These are phyloP conservation scores for Selenia dentaria DNA, from an alignment of 2,888 invertebrate genomes.

Conservation along the genomic window DNA sequence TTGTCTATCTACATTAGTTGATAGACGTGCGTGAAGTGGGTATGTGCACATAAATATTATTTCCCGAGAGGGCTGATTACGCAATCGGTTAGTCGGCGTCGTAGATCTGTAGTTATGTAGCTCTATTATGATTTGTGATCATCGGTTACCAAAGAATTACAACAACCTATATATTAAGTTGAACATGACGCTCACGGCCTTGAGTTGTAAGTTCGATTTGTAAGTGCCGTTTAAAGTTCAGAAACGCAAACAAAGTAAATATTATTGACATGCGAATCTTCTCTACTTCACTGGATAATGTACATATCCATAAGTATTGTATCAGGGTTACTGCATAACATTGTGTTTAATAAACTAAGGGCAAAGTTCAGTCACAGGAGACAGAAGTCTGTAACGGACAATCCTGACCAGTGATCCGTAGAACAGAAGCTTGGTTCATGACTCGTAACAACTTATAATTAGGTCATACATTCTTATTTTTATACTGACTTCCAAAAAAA, in stretches of 20 bases:
- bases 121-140: slow-evolving; percentile 1
- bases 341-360: slow-evolving; percentile 43
- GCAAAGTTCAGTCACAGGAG: slow-evolving; percentile 48
- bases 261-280: slow-evolving; percentile 23
- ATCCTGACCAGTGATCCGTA: slow-evolving; percentile 55
- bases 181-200: slow-evolving; percentile 21
- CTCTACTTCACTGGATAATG: not conserved
- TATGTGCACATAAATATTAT: slow-evolving; percentile 50
- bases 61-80: slow-evolving; percentile 51
- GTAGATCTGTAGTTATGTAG: not conserved
- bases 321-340: slow-evolving; percentile 27
- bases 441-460: no score
- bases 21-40: slow-evolving; percentile 69
- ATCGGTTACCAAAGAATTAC: slow-evolving; percentile 13
- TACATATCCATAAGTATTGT: not conserved
- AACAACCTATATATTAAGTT: slow-evolving; percentile 14
- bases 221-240: slow-evolving; percentile 23
- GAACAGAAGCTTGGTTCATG: no score
- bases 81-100: slow-evolving; percentile 43
- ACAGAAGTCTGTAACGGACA: slow-evolving; percentile 58
- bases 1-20: slow-evolving; percentile 18
- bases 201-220: slow-evolving; percentile 22
- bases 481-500: no score
- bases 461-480: no score
- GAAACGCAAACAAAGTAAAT: slow-evolving; percentile 7